Evolutionary conservation across 2,888 invertebrate genomes (phyloP).

Genomic region (Drosophila fulvimacula): DNA sequence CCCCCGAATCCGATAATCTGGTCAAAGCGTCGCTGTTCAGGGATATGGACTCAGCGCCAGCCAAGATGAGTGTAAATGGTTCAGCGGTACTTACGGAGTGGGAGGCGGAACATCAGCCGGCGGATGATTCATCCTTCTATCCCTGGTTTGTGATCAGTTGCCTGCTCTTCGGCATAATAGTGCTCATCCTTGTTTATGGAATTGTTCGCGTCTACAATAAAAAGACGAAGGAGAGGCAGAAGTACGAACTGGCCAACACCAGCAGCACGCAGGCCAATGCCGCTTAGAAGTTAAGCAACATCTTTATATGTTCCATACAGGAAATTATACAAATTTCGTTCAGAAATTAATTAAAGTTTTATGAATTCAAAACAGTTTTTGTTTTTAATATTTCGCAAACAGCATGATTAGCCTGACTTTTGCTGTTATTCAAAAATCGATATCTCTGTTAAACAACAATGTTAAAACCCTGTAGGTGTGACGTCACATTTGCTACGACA

Average conservation of each 20-base stretch:
- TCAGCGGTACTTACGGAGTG: constrained; percentile 48
- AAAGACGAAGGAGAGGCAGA: constrained; percentile 61
- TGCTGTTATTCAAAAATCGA: constrained; percentile 12
- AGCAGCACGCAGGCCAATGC: constrained; percentile 36
- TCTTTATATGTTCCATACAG: not conserved
- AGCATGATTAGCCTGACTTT: not conserved
- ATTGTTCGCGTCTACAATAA: constrained; percentile 69
- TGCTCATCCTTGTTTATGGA: constrained; percentile 64
- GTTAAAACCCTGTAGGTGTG: not conserved
- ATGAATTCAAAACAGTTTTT: not conserved
- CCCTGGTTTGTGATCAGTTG: constrained; percentile 75
- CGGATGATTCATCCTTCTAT: constrained; percentile 65
- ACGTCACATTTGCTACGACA: constrained; percentile 17
- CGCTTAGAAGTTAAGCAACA: constrained; percentile 33
- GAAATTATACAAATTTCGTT: not conserved
- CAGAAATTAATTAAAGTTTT: not conserved
- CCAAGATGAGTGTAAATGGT: constrained; percentile 39
- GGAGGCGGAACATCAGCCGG: constrained; percentile 44
- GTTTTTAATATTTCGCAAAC: not conserved
- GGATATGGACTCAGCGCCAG: constrained; percentile 36
- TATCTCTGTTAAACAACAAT: constrained; percentile 8
- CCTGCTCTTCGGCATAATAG: constrained; percentile 59
- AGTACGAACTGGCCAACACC: constrained; percentile 73
- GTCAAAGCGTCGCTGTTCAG: constrained; percentile 62
- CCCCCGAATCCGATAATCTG: constrained; percentile 67